Evolutionary conservation across 2,888 invertebrate genomes (phyloP).

Genomic region (Caenorhabditis sp.): DNA sequence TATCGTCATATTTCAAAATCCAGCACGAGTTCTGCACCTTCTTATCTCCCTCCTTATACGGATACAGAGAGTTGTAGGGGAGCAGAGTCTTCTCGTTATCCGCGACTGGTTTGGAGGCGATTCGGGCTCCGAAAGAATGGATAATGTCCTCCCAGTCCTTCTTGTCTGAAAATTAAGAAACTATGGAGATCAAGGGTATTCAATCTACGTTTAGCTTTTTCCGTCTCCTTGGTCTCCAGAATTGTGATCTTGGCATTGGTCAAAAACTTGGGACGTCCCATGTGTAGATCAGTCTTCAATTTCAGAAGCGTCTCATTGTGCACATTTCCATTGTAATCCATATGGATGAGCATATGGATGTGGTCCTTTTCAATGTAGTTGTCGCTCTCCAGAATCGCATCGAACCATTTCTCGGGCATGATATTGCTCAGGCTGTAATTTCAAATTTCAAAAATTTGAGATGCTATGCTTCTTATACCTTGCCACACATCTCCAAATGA

Average conservation of each 20-base stretch:
- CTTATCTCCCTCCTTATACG: not conserved
- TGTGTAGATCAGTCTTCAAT: constrained; percentile 21
- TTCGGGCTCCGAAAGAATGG: not conserved
- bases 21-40: constrained; percentile 27
- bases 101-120: not conserved
- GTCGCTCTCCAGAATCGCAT: constrained; percentile 1
- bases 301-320: constrained; percentile 9
- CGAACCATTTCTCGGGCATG: constrained; percentile 11
- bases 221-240: constrained; percentile 2
- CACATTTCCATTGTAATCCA: not conserved
- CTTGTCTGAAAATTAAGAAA: constrained; percentile 7
- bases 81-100: constrained; percentile 1
- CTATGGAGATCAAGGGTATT: too few relatives aligned
- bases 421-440: not conserved
- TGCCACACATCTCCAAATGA: constrained; percentile 17
- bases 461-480: too few relatives aligned
- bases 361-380: constrained; percentile 5
- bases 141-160: constrained; percentile 17
- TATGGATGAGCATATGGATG: constrained; percentile 7
- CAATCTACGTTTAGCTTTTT: not conserved
- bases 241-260: not conserved
- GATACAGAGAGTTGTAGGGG: constrained; percentile 2
- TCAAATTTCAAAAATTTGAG: too few relatives aligned
- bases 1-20: constrained; percentile 31
- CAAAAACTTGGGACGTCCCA: constrained; percentile 25